Evolutionary conservation across 2,113 vertebrate species (phyloP), one percentile per base, ranked within the genome.

Genomic region (Glaucomys volans): DNA sequence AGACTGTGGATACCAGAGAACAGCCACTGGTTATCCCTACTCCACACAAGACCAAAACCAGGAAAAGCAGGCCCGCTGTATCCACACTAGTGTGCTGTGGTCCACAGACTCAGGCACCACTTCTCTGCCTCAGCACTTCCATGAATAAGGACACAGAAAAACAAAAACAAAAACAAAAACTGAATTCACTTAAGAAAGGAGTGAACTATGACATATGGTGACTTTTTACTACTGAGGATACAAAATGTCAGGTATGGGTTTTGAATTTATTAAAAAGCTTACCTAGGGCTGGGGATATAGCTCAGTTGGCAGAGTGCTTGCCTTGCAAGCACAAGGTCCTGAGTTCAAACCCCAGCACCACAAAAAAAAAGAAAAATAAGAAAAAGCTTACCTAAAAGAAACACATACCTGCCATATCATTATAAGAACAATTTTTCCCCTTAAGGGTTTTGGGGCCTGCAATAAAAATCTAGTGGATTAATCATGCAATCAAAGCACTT

Each of bases 1-100:
- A 90, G 40, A 93, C 50, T 14, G 87, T 88, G 66, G 35, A 96
- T 44, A 76, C 76, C 59, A 88, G 9, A 74, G 2, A 18, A 93
- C 64, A 37, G 94, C 95, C 94, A 95, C 92, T 90, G 86, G 86
- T 93, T 92, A 37, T 96, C 96, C 94, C 87, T 88, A 54, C 30
- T 81, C 87, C 91, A 6, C 0, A 1, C 13, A 50, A 92, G 81
- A 22, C 47, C 37, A 37, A 90, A 90, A 59, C 62, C 54, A 28
- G 77, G 80, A 69, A 92, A 72, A 52, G 1, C 87, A 26, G 2
- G 7, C 44, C 62, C 12, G 17, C 35, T 7, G 5, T 5, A 7
- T n/a, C 26, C 22, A 24, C 26, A 50, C 26, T 2, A 30, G 32
- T 4, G 47, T 57, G 6, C 4, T 0, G 12, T 20, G 44, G 59